Conservation (phyloP, 2,113 vertebrate species). For the Oreochromis niloticus region DNA sequence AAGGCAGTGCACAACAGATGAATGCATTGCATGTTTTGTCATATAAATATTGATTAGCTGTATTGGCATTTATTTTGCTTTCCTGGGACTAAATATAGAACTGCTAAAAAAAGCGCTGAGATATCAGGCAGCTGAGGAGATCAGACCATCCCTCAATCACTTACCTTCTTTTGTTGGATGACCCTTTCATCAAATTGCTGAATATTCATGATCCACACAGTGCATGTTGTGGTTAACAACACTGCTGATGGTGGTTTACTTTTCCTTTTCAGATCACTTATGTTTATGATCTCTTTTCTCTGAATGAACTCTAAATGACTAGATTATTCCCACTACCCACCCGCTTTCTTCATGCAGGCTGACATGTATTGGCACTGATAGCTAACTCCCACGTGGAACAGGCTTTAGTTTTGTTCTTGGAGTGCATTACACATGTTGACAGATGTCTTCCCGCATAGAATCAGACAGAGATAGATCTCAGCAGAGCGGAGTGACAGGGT, state of each 20-base stretch:
- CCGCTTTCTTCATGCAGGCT: constrained; percentile 6
- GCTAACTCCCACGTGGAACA: constrained; percentile 31
- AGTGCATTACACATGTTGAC: constrained; percentile 60
- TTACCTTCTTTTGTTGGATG: background rate
- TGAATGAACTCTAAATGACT: background rate
- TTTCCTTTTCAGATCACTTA: background rate
- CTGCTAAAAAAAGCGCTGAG: constrained; percentile 34
- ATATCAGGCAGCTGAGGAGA: constrained; percentile 19
- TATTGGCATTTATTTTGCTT: constrained; percentile 9
- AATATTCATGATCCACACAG: constrained; percentile 36
- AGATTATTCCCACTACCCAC: background rate
- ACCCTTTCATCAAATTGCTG: constrained; percentile 5
- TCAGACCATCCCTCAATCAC: constrained; percentile 14
- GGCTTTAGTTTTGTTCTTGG: constrained; percentile 51
- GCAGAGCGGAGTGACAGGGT: constrained; percentile 44
- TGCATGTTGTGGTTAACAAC: constrained; percentile 4
- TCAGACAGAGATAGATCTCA: constrained; percentile 49
- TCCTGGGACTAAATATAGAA: background rate
- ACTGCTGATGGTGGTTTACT: background rate
- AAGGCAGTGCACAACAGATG: background rate
- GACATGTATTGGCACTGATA: constrained; percentile 50
- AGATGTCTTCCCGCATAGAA: constrained; percentile 60
- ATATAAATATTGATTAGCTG: constrained; percentile 36
- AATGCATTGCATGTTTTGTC: background rate
- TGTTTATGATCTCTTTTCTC: background rate